Base-by-base conservation (phyloP, 2,888 invertebrate genomes). In the Athalia rosae region DNA sequence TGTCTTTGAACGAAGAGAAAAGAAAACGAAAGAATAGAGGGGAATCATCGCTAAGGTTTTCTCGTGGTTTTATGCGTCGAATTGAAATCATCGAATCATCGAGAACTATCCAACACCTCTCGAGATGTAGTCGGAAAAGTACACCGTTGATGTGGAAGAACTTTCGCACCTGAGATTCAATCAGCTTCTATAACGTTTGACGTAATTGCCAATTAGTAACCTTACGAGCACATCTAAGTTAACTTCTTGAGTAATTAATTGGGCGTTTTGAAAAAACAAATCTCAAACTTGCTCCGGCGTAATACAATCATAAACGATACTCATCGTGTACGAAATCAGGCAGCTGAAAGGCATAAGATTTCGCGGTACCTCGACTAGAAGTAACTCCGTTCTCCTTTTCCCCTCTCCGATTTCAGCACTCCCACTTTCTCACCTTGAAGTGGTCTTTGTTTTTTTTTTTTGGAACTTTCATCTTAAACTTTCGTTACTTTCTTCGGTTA, bases 401-500 rank as follows among this genome's bases (percentile, higher is more conserved):
- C 61, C 74, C 61, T 15, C 74, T 48, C 56, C 58, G 8, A 45
- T 13, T 53, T 7, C 53, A 50, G n/a, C 41, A 7, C 6, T 11
- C 28, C 50, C 48, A 5, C 28, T 41, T 53, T 9, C 58, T 45
- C 15, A 71, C 71, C 8, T 43, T 58, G 58, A 58, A 56, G 58
- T 71, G 28, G 28, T 28, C 28, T 28, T 28, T 28, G 28, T 28
- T n/a, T 9, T n/a, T 11, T 53, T 71, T 63, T 78, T 78, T 76
- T 80, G 77, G 84, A 87, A 88, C 87, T 87, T 88, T 88, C 87
- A 85, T 88, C 86, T 82, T 69, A 78, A 79, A 87, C 88, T 87
- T 87, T 87, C 87, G 83, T 87, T 85, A 85, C 88, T 87, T 87
- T 87, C 87, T 87, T 87, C 85, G 83, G 84, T 82, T 84, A 84